Evolutionary conservation across 2,888 invertebrate genomes (phyloP), one percentile per base, ranked within the genome.

Genomic region (Cephus runcator): DNA sequence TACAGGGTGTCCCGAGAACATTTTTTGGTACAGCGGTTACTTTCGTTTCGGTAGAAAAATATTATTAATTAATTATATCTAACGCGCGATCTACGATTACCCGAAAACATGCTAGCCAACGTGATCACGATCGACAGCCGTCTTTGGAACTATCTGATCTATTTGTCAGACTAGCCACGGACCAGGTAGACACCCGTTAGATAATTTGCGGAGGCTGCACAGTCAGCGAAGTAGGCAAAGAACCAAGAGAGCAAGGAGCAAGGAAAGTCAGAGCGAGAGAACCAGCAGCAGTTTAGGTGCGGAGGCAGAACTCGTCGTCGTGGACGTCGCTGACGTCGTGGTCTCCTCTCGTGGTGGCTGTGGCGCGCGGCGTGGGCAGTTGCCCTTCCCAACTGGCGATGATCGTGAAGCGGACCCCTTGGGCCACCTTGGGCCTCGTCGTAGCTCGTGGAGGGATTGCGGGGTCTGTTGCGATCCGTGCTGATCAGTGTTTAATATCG

Each of bases 361-460:
- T 23, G 56, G 56, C 56, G 9, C 6, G 56, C 23, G 9, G 87
- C 85, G 88, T 88, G 86, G 87, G 88, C 83, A 81, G 87, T 82
- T 82, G 86, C 86, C 88, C 87, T 87, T 87, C 86, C 84, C 84
- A 82, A 77, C 81, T 80, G 84, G 78, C 56, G 81, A 82, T 80
- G 84, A 86, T 85, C 84, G 83, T 79, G 81, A 77, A 73, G 82
- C 83, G 56, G 84, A 80, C 83, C 81, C 83, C 81, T 82, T 82
- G 81, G 84, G 81, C 81, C 84, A 85, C 84, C 56, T 56, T 56
- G 56, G 56, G 56, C 56, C 56, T 56, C 23, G 56, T 56, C 56
- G 56, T 56, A 56, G 56, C 56, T 56, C 23, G 23, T 56, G 56
- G 56, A 56, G 56, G 56, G 56, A 56, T 56, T 23, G 56, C 56